These are phyloP conservation scores for Peromyscus leucopus DNA, from an alignment of 2,113 vertebrate genomes.

Conservation along the genomic window DNA sequence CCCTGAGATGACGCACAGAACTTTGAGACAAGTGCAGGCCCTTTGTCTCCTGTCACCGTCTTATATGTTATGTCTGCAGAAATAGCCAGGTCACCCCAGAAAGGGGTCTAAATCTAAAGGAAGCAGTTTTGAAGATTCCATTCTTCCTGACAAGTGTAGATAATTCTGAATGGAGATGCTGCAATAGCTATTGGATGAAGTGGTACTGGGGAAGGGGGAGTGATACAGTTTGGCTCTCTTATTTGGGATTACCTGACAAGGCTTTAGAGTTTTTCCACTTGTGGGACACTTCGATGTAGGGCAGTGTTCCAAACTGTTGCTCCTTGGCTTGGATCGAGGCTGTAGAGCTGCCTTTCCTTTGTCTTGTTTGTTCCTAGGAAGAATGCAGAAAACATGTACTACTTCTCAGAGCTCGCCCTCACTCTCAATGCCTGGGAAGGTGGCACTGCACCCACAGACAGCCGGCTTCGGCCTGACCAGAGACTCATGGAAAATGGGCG, in stretches of 20 bases:
- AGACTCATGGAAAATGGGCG: constrained; percentile 96
- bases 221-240: neutral
- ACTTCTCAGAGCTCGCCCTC: constrained; percentile 95
- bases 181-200: neutral
- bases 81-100: neutral
- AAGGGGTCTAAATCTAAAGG: neutral
- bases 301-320: neutral
- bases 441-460: constrained; percentile 95
- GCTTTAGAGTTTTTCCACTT: neutral
- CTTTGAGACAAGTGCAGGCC: neutral
- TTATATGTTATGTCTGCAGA: neutral
- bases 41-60: neutral
- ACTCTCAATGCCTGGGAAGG: constrained; percentile 94
- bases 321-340: neutral
- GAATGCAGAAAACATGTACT: constrained; percentile 97
- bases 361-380: constrained; percentile 83
- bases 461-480: constrained; percentile 95
- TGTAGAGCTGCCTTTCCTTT: neutral
- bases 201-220: neutral
- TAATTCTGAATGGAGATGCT: neutral
- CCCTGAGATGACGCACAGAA: neutral
- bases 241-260: no score
- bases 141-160: neutral
- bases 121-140: neutral
- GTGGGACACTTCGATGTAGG: neutral